A percentile compares a stretch with the other conserved stretches of the same genome.
phyloP scores from a whole-genome alignment of 2,888 invertebrate species.

The Oscheius onirici region DNA sequence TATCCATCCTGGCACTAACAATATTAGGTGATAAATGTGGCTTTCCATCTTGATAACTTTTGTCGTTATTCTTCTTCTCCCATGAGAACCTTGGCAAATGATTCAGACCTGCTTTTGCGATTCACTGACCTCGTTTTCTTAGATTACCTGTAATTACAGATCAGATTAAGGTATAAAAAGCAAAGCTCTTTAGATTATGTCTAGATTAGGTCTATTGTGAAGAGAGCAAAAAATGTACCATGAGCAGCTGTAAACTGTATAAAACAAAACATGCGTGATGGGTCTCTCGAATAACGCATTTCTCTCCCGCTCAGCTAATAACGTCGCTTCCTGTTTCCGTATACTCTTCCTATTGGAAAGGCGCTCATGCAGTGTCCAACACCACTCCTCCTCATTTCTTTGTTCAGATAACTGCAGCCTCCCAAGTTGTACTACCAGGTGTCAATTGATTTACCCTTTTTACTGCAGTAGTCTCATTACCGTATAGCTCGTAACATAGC shows the following conservation, averaged over 20 bases:
- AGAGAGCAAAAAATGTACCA: not conserved
- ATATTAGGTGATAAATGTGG: slow-evolving; percentile 18
- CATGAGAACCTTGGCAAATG: not conserved
- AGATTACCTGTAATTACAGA: slow-evolving; percentile 1
- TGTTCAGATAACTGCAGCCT: not conserved
- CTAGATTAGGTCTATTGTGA: slow-evolving; percentile 2
- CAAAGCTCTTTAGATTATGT: not conserved
- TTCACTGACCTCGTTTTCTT: not conserved
- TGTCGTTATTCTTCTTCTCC: not conserved
- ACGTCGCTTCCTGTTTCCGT: slow-evolving; percentile 31
- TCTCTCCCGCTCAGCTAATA: slow-evolving; percentile 25
- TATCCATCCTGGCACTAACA: slow-evolving; percentile 10
- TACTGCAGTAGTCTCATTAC: not conserved
- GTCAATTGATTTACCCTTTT: not conserved
- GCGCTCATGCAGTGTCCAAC: not conserved
- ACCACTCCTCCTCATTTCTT: slow-evolving; percentile 1
- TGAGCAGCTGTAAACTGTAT: not conserved
- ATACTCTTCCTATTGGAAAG: slow-evolving; percentile 31
- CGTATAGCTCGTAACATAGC: too few relatives aligned
- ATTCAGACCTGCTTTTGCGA: not conserved
- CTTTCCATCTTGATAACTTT: not conserved
- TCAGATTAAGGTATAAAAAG: not conserved
- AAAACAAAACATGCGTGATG: not conserved
- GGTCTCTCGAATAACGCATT: slow-evolving; percentile 26
- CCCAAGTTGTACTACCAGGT: not conserved